Evolutionary conservation across 2,888 invertebrate genomes (phyloP).

Genomic region (Sialis fuliginosa): DNA sequence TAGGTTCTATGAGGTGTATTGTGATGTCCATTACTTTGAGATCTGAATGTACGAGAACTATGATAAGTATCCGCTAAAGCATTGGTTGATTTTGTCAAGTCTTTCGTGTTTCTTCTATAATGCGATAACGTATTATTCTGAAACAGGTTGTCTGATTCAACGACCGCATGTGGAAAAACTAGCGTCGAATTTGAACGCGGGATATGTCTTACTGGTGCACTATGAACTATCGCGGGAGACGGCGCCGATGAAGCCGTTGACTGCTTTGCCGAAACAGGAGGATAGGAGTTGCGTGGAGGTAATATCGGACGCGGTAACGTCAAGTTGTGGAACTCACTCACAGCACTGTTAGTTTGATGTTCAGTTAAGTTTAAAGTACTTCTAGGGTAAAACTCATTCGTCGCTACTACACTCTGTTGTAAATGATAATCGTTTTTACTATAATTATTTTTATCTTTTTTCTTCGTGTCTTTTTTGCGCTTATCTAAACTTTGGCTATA

Average conservation of each 20-base stretch:
- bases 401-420: neutral
- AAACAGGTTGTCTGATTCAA: conserved; percentile 4
- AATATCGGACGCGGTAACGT: conserved; percentile 34
- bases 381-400: neutral
- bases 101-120: neutral
- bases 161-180: conserved; percentile 28
- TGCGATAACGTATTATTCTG: neutral
- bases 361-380: conserved; percentile 1
- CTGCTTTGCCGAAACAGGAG: conserved; percentile 17
- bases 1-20: conserved; percentile 1
- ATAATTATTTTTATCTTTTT: neutral
- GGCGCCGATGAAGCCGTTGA: conserved; percentile 4
- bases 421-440: neutral
- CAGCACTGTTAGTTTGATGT: conserved; percentile 1
- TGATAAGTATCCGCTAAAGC: neutral
- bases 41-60: neutral
- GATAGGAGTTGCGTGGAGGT: conserved; percentile 43
- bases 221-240: conserved; percentile 11
- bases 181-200: conserved; percentile 45
- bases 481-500: conserved; percentile 8
- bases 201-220: conserved; percentile 30
- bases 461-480: conserved; percentile 9
- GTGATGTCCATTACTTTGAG: neutral
- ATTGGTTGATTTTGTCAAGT: neutral
- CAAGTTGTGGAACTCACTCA: conserved; percentile 13